Percentiles rank a stretch among this genome's conserved stretches.
These are phyloP conservation scores for Eudasyphora cyanicolor DNA, from an alignment of 2,888 invertebrate genomes.

Conservation along the genomic window DNA sequence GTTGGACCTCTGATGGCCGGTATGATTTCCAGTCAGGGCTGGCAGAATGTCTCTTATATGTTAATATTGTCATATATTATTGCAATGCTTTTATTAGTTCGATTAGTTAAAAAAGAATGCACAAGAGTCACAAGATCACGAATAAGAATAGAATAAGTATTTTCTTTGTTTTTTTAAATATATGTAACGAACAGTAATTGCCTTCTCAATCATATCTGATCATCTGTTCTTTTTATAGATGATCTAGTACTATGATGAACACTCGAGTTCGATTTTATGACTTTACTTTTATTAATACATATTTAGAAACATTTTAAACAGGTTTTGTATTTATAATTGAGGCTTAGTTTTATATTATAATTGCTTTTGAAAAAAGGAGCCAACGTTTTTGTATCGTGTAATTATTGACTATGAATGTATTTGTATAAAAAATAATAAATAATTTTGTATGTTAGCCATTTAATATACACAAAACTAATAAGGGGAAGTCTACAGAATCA, in stretches of 20 bases:
- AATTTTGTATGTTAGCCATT: background rate
- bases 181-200: slow-evolving; percentile 17
- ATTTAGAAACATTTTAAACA: slow-evolving; percentile 22
- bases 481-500: too few species aligned
- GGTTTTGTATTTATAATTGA: slow-evolving; percentile 46
- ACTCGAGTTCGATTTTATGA: background rate
- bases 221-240: background rate
- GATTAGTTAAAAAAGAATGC: slow-evolving; percentile 81
- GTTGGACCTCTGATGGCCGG: slow-evolving; percentile 95
- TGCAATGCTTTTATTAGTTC: slow-evolving; percentile 86
- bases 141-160: slow-evolving; percentile 75
- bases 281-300: background rate
- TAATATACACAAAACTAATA: slow-evolving; percentile 2
- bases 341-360: slow-evolving; percentile 51
- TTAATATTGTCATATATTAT: slow-evolving; percentile 90
- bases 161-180: background rate
- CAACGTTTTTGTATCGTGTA: slow-evolving; percentile 25
- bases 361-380: background rate
- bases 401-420: background rate
- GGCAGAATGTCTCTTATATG: slow-evolving; percentile 95
- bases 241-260: background rate
- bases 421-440: slow-evolving; percentile 27
- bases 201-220: slow-evolving; percentile 45
- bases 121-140: slow-evolving; percentile 71
- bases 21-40: slow-evolving; percentile 87